Percentiles rank a stretch among this genome's conserved stretches.
Conservation (phyloP, 2,888 invertebrate genomes). For the Pemphredon lugubris region DNA sequence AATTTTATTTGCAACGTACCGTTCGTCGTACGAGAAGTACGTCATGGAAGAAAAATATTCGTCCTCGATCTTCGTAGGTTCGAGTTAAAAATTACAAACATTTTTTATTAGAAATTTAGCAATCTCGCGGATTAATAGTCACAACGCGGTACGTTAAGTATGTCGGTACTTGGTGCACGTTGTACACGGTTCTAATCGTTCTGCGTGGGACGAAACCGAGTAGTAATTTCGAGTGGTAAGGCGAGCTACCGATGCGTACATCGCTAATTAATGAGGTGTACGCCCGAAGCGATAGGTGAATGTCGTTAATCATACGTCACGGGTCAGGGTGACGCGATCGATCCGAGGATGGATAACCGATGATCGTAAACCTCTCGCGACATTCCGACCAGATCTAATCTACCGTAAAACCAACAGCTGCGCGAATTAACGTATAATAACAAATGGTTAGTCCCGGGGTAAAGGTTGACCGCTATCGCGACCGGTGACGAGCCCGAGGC, state of each 20-base stretch:
- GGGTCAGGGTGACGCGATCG: constrained; percentile 23
- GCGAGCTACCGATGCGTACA: constrained; percentile 34
- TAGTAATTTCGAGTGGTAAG: neutral
- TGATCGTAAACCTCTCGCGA: constrained; percentile 16
- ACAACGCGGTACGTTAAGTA: too few relatives aligned
- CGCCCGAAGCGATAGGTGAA: constrained; percentile 46
- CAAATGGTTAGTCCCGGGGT: neutral
- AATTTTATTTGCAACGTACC: too few relatives aligned
- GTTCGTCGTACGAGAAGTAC: too few relatives aligned
- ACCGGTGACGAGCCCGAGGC: too few relatives aligned
- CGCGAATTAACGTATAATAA: neutral
- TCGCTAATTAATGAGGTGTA: constrained; percentile 52
- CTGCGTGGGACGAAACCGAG: too few relatives aligned
- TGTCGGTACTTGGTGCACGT: too few relatives aligned
- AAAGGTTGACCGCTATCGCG: neutral
- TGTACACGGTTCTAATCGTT: too few relatives aligned
- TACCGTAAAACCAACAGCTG: neutral
- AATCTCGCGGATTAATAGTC: too few relatives aligned
- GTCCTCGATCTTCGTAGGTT: too few relatives aligned
- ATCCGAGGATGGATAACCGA: constrained; percentile 30
- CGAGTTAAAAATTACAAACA: too few relatives aligned
- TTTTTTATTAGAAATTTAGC: too few relatives aligned
- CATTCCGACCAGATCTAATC: neutral
- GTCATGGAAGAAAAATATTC: too few relatives aligned
- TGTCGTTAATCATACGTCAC: constrained; percentile 57